phyloP scores from a whole-genome alignment of 2,113 vertebrate species.

The Nicator chloris region DNA sequence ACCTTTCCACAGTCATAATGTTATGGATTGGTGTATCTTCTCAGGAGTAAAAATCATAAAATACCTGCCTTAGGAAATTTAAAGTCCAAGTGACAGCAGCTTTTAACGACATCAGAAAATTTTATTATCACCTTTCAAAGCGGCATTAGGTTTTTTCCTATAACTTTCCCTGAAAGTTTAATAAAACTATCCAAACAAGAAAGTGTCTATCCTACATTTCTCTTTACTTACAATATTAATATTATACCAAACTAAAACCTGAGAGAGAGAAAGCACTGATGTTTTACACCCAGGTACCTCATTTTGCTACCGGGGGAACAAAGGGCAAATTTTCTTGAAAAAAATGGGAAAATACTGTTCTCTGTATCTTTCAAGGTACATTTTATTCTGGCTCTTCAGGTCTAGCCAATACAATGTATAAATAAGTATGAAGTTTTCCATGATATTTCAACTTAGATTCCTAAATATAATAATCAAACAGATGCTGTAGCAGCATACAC shows the following conservation, averaged over 20 bases:
- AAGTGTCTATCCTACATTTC: neutral
- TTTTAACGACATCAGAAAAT: neutral
- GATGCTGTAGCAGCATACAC: neutral
- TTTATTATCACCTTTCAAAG: neutral
- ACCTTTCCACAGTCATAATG: neutral
- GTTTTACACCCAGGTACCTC: neutral
- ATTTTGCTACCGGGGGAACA: neutral
- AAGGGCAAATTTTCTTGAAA: neutral
- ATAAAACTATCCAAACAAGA: neutral
- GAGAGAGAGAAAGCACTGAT: accelerated
- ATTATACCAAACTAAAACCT: neutral
- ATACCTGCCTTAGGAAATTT: neutral
- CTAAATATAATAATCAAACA: neutral
- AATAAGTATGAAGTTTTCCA: neutral
- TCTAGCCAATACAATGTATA: neutral
- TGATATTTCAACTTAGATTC: neutral
- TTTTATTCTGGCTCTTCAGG: neutral
- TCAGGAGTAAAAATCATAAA: neutral
- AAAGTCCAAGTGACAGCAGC: neutral
- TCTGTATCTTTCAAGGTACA: neutral
- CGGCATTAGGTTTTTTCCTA: accelerated
- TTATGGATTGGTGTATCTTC: neutral
- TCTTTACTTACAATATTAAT: neutral
- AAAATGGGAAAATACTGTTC: neutral
- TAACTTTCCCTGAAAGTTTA: neutral